phyloP scores from a whole-genome alignment of 2,113 vertebrate genomes.

The Nyctereutes procyonoides region DNA sequence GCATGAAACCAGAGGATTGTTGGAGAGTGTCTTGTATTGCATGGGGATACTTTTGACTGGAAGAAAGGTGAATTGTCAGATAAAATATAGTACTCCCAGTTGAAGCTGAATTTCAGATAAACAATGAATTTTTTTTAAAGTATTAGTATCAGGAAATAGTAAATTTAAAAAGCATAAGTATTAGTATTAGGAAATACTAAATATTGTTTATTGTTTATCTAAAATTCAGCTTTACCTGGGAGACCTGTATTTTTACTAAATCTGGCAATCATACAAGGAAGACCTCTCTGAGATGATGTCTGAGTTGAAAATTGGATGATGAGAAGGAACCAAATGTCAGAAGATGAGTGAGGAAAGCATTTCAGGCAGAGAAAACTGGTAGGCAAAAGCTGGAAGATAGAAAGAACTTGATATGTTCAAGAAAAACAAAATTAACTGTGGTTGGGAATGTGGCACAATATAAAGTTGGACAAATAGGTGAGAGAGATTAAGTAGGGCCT shows the following conservation, averaged over 20 bases:
- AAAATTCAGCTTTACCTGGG: neutral
- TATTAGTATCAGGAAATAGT: no score
- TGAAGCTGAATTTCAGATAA: constrained; percentile 16
- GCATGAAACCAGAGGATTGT: neutral
- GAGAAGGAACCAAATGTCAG: neutral
- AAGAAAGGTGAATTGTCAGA: neutral
- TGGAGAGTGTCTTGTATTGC: neutral
- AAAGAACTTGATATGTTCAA: neutral
- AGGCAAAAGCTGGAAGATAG: neutral
- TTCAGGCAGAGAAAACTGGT: neutral
- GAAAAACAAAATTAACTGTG: neutral
- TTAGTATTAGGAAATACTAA: neutral
- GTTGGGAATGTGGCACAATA: neutral
- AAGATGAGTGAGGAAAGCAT: neutral
- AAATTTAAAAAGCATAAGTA: neutral
- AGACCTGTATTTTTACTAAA: neutral
- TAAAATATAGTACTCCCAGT: neutral
- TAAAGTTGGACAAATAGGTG: neutral
- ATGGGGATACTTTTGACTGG: neutral
- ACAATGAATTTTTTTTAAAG: neutral
- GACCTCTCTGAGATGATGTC: neutral
- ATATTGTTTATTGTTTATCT: neutral
- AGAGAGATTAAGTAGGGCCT: neutral
- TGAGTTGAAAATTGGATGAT: neutral
- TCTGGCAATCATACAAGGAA: neutral